Base-by-base conservation (phyloP, 2,888 invertebrate genomes). In the Eremobia ochroleuca region DNA sequence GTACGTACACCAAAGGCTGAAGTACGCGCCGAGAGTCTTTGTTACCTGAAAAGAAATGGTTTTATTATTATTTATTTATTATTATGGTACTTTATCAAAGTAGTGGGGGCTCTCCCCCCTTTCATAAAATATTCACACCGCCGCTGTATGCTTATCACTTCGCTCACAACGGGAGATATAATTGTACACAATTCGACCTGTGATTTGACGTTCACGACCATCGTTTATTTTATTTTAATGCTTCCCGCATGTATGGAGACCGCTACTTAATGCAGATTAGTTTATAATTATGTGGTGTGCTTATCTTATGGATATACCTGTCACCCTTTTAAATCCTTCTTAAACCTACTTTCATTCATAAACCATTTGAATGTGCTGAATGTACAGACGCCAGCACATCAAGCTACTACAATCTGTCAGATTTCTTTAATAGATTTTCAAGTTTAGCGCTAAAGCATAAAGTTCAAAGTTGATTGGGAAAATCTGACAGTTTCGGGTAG, bases 151-250 rank as follows among this genome's bases (percentile, higher is more conserved):
- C 65, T 69, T 68, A 67, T 66, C 59, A 74, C 79, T 88, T 87
- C 40, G 70, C 68, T 85, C 84, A 59, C 66, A 46, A 40, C 71
- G 43, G 65, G 62, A 80, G 82, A 85, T 84, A 83, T 85, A 84
- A 87, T 85, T 86, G 84, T 86, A 78, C 83, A 86, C 88, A 88
- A 88, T 91, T n/a, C n/a, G n/a, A n/a, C n/a, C n/a, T n/a, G n/a
- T n/a, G n/a, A n/a, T n/a, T 90, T 82, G 86, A 87, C 85, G 87
- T 89, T 87, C 83, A 87, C 88, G 87, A 88, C 83, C 85, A 85
- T 86, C 69, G 80, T 77, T 82, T 88, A 79, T 87, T 90, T 88
- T 86, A 86, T 81, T 88, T 85, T 90, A 85, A 85, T 83, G 82
- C 75, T 82, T 76, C 65, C 72, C 73, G 79, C 73, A 87, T 85